phyloP scores from a whole-genome alignment of 2,113 vertebrate genomes.

The Rhynchomys soricoides region DNA sequence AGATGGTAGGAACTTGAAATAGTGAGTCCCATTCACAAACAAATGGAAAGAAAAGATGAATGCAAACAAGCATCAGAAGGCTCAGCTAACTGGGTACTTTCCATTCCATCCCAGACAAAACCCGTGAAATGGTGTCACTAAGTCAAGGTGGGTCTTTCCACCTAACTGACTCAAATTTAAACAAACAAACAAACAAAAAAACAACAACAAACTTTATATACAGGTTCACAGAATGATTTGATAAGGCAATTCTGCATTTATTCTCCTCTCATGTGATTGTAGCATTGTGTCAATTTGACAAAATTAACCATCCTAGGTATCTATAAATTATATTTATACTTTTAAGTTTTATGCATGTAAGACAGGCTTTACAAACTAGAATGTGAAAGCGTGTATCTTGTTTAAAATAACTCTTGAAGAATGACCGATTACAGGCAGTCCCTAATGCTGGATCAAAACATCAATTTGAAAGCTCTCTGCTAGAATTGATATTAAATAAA shows the following conservation, averaged over 20 bases:
- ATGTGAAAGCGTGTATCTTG: background rate
- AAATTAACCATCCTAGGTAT: background rate
- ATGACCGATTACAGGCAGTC: background rate
- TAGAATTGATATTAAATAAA: background rate
- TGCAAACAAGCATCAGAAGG: accelerated
- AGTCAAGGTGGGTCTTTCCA: background rate
- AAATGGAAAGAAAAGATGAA: background rate
- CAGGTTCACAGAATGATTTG: background rate
- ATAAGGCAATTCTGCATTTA: background rate
- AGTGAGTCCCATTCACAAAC: no score
- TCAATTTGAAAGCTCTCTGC: background rate
- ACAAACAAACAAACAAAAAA: no score
- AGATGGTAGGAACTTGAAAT: background rate
- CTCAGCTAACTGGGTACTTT: no score
- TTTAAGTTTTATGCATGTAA: background rate
- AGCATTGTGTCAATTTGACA: no score
- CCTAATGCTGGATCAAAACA: background rate
- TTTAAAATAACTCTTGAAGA: background rate
- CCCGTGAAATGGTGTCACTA: background rate
- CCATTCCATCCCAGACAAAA: background rate
- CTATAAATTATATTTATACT: background rate
- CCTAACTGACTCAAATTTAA: background rate
- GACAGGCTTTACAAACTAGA: background rate
- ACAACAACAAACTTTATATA: no score
- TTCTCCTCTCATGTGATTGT: background rate